Evolutionary conservation across 2,797 vertebrate genomes (phyloP), one percentile per base, ranked within the genome.

Genomic region (Tarsius wallacei): DNA sequence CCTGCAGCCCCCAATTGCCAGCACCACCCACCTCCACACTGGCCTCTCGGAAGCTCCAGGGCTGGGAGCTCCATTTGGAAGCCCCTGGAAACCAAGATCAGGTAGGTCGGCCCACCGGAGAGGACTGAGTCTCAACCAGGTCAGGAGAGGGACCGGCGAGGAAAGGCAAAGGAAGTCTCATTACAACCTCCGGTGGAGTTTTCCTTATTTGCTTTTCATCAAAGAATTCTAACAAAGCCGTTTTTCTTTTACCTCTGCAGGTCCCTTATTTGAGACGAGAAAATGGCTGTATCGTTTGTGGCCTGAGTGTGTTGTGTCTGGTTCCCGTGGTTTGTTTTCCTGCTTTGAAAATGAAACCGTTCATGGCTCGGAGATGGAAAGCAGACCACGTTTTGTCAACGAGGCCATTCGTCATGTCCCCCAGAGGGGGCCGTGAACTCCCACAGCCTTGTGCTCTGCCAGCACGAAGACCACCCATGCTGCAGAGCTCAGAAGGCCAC

Each of bases 341-440:
- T 95, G 97, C 98, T 97, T 98, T 98, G 97, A 98, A 98, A 98
- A 97, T 12, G 96, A 98, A 98, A 96, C 97, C 28, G 70, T 96
- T 96, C 96, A 57, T 63, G 74, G 96, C 96, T 97, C 93, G n/a
- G 70, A 97, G 98, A 98, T 93, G 96, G 97, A 97, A 98, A 98
- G 96, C 98, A 98, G 98, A 97, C 95, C 97, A 85, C 42, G 80
- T 90, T 97, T 97, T 97, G 97, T 98, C 98, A 98, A 96, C 73
- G 31, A 93, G 47, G 97, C 97, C 96, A 96, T 98, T 97, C 88
- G 96, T 98, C 98, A 98, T 94, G 97, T 96, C 90, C 97, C 95
- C 96, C 92, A 97, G 97, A 98, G 97, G 95, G 96, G 97, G 88
- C 97, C 95, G 92, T 96, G 98, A 97, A 97, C 97, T 97, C 94